A percentile compares a stretch with the other conserved stretches of the same genome.
These are phyloP conservation scores for Astreopora myriophthalma DNA, from an alignment of 64 coral and sea anemone species.

Conservation along the genomic window DNA sequence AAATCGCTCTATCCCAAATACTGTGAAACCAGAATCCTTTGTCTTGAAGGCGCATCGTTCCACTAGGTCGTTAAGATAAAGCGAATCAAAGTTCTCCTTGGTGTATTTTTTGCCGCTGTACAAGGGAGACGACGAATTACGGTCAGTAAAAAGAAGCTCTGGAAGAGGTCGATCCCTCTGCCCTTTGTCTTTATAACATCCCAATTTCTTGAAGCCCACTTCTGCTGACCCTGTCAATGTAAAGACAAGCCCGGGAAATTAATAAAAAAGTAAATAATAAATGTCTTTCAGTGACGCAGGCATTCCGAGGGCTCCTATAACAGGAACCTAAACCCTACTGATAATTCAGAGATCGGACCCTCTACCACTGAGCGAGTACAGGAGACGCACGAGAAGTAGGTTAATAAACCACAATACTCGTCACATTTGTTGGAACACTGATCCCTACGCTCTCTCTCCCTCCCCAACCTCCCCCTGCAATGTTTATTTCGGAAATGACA, in stretches of 20 bases:
- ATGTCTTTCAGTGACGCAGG: too few relatives aligned
- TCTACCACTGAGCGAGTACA: too few relatives aligned
- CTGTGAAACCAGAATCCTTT: background rate
- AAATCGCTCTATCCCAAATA: conserved; percentile 31
- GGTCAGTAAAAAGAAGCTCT: conserved; percentile 8
- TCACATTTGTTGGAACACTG: too few relatives aligned
- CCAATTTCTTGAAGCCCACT: background rate
- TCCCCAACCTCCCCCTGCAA: too few relatives aligned
- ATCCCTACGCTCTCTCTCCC: too few relatives aligned
- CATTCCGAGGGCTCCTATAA: too few relatives aligned
- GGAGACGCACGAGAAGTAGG: too few relatives aligned
- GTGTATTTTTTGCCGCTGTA: conserved; percentile 4
- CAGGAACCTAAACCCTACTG: too few relatives aligned
- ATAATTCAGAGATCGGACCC: too few relatives aligned
- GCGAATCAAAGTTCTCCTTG: background rate
- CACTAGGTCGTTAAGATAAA: conserved; percentile 1
- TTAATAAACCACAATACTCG: too few relatives aligned
- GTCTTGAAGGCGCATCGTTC: background rate
- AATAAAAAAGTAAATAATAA: background rate
- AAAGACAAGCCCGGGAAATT: background rate
- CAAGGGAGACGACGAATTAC: background rate
- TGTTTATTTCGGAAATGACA: too few relatives aligned
- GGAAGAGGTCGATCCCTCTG: background rate
- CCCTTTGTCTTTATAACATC: conserved; percentile 15
- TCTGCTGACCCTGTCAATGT: background rate